Conservation (phyloP, 2,797 vertebrate genomes). For the Paedocypris micromegethes region DNA sequence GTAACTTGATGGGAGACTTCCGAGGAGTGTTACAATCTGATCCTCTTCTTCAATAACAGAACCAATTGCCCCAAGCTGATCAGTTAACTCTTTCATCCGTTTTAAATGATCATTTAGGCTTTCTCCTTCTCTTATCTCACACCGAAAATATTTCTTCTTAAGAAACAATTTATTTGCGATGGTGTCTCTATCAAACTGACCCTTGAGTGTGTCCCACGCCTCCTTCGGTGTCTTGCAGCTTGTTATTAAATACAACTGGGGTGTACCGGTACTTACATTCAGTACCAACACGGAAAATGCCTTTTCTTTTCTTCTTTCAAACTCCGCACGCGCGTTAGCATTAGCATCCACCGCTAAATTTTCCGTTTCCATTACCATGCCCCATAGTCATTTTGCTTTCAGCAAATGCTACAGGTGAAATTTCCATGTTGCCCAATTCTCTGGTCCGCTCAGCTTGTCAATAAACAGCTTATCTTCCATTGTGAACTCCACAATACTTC, state of each 20-base stretch:
- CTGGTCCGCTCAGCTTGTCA: constrained; percentile 38
- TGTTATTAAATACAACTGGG: too few species aligned
- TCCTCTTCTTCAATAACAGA: constrained; percentile 45
- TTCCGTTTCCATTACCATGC: constrained; percentile 23
- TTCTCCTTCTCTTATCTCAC: constrained; percentile 35
- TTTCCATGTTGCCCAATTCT: constrained; percentile 40
- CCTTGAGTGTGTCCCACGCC: constrained; percentile 3
- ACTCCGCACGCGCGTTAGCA: constrained; percentile 10
- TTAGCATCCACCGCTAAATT: neutral
- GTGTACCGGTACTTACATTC: too few species aligned
- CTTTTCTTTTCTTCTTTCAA: too few species aligned
- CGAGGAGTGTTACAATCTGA: constrained; percentile 33
- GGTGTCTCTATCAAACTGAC: constrained; percentile 28
- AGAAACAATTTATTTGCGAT: constrained; percentile 29
- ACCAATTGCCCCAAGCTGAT: constrained; percentile 37
- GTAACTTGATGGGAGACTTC: constrained; percentile 40
- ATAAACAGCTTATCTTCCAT: constrained; percentile 42
- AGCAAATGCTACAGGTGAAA: constrained; percentile 25
- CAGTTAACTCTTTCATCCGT: constrained; percentile 45
- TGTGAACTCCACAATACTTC: constrained; percentile 26
- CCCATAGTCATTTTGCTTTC: constrained; percentile 28
- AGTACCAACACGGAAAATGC: too few species aligned
- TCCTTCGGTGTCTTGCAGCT: constrained; percentile 14
- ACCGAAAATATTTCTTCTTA: constrained; percentile 30
- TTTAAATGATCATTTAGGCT: constrained; percentile 37